These are phyloP conservation scores for Tipula unca DNA, from an alignment of 2,888 invertebrate species.

Conservation along the genomic window DNA sequence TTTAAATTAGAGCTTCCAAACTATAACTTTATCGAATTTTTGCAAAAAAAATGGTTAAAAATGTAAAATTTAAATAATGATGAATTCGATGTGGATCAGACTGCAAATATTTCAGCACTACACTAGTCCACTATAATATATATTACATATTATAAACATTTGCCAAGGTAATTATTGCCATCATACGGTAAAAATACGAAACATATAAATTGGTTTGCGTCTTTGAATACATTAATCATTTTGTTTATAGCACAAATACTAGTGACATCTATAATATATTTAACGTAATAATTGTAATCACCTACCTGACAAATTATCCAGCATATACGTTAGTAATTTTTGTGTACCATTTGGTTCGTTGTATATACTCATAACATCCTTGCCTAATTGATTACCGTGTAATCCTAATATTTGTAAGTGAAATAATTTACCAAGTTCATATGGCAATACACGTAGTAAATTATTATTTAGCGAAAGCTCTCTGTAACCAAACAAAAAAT, in stretches of 20 bases:
- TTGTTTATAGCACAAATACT: neutral
- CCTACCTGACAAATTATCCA: conserved; percentile 93
- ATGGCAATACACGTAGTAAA: conserved; percentile 86
- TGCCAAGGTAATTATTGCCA: neutral
- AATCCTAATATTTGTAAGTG: conserved; percentile 88
- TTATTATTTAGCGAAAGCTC: conserved; percentile 93
- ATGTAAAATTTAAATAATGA: neutral
- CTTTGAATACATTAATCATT: neutral
- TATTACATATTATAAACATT: neutral
- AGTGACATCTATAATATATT: neutral
- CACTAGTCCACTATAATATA: neutral
- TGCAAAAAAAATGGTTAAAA: too few species aligned
- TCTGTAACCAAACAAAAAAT: conserved; percentile 44
- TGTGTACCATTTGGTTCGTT: conserved; percentile 90
- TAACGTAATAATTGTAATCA: conserved; percentile 25
- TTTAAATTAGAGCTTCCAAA: too few species aligned
- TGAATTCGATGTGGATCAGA: neutral
- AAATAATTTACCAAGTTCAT: conserved; percentile 95
- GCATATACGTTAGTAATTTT: conserved; percentile 87
- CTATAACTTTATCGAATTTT: too few species aligned
- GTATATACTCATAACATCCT: conserved; percentile 85
- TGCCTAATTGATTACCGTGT: conserved; percentile 88
- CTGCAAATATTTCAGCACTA: neutral
- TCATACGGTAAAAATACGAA: neutral
- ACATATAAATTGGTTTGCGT: neutral